Evolutionary conservation across 2,797 vertebrate genomes (phyloP), one percentile per base, ranked within the genome.

Genomic region (Microctenopoma lineatum): DNA sequence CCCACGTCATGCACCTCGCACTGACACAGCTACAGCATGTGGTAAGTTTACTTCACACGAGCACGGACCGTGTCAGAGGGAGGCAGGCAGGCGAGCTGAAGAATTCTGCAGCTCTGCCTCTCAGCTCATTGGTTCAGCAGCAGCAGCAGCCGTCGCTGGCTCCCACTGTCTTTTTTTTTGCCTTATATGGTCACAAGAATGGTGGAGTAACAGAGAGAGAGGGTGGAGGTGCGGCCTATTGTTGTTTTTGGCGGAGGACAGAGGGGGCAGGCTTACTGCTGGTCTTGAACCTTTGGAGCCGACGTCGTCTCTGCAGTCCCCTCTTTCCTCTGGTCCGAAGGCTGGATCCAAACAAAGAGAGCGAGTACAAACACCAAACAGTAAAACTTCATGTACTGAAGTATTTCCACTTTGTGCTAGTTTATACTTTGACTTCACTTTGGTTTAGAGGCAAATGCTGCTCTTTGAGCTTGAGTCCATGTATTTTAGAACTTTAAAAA

Each of bases 111-210:
- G 51, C 80, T 85, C 66, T 81, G 76, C 73, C 81, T 84, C 77
- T 86, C 64, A 10, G 29, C 29, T 7, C 29, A 7, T 32, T 32
- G 5, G 29, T 7, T 32, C 29, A 32, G 72, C 39, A 84, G 84
- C 83, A 84, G 77, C 83, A 84, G 77, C 83, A 70, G 70, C 79
- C 42, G 56, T 88, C 42, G 56, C 89, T 87, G 84, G 80, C 86
- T 92, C 87, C 78, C 87, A 81, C 73, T 76, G 79, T 58, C 76
- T 85, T 93, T 91, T 4, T 93, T 87, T 90, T 93, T 89, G 79
- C 94, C 94, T 93, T 95, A 93, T 94, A 95, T 93, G 94, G 94
- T 94, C 91, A 93, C 72, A 90, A 91, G 88, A 93, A 74, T 75
- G 82, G 83, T 85, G 74, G 85, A 90, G 87, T 67, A 86, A 88